Evolutionary conservation across 2,113 vertebrate species (phyloP).

Genomic region (Actinemys pallida): DNA sequence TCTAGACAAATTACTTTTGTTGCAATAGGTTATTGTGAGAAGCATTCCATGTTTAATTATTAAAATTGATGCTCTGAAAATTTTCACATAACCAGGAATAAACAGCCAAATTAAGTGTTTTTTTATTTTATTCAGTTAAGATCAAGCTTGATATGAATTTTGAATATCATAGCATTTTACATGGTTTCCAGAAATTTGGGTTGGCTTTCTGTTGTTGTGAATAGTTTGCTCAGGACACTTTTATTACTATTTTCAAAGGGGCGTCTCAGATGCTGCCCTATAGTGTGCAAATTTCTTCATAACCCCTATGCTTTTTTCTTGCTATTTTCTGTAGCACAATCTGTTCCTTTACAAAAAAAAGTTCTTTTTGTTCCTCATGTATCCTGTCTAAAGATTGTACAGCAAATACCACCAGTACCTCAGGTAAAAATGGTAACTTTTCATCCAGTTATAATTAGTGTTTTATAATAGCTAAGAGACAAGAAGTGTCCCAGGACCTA

Average conservation of each 20-base stretch:
- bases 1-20: not conserved
- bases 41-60: not conserved
- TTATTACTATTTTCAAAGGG: not conserved
- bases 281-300: not conserved
- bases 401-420: not conserved
- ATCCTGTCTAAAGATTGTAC: slow-evolving; percentile 45
- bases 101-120: not conserved
- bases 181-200: not conserved
- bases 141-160: not conserved
- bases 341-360: slow-evolving; percentile 27
- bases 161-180: not conserved
- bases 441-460: not conserved
- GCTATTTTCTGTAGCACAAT: slow-evolving; percentile 6
- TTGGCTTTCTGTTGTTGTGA: not conserved
- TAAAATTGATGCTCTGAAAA: not conserved
- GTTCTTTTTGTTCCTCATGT: not conserved
- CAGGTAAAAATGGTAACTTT: slow-evolving; percentile 18
- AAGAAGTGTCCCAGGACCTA: not conserved
- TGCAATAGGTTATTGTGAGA: not conserved
- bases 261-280: not conserved
- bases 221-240: not conserved
- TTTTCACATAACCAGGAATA: not conserved
- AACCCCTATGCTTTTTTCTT: slow-evolving; percentile 9
- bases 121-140: not conserved
- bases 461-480: not conserved